phyloP scores from a whole-genome alignment of 2,113 vertebrate species.

The Phyllostomus discolor region DNA sequence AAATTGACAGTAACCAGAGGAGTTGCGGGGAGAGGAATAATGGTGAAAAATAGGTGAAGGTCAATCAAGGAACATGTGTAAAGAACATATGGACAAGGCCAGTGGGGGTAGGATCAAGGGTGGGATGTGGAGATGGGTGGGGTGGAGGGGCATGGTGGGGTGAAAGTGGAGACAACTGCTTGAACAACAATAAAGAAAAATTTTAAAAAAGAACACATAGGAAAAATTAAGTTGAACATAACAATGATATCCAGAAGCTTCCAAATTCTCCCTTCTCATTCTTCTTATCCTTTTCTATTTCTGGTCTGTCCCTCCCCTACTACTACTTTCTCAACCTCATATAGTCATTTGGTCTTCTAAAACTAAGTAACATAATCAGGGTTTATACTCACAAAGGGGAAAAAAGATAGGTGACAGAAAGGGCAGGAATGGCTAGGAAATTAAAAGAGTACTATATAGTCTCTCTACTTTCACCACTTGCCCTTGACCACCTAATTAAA shows the following conservation, averaged over 20 bases:
- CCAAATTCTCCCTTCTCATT: not conserved
- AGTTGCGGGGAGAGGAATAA: no score
- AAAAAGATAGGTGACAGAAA: not conserved
- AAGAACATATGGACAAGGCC: no score
- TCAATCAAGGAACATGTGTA: no score
- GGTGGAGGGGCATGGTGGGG: no score
- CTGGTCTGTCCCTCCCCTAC: not conserved
- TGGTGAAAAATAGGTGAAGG: no score
- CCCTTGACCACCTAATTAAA: not conserved
- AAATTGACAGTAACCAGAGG: no score
- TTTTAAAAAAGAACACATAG: not conserved
- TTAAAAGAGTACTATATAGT: not conserved
- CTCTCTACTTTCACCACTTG: not conserved
- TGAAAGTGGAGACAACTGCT: no score
- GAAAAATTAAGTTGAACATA: not conserved
- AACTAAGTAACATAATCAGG: not conserved
- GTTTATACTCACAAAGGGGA: not conserved
- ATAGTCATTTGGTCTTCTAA: not conserved
- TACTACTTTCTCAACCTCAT: not conserved
- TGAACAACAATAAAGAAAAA: no score
- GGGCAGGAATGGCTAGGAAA: not conserved
- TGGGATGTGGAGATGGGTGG: no score
- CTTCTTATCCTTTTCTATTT: conserved; percentile 27
- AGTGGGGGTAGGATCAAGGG: no score
- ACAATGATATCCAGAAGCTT: not conserved